phyloP scores from a whole-genome alignment of 1,140 invertebrate genomes.

The Drosophila pectinifera region DNA sequence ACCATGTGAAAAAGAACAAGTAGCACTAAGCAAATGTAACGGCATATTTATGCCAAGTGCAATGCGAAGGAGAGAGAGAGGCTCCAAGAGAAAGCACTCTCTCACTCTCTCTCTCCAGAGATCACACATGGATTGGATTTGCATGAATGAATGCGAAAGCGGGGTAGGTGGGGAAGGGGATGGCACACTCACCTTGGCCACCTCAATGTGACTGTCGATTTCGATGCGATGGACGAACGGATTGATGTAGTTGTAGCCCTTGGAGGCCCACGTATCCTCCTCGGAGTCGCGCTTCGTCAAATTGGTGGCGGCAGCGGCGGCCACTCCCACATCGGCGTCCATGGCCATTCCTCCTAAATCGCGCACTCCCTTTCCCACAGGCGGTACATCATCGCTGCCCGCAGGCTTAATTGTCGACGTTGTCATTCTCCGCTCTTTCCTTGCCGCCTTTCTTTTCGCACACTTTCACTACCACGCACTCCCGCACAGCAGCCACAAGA shows the following conservation, averaged over 20 bases:
- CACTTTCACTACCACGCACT: constrained; percentile 39
- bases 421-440: constrained; percentile 47
- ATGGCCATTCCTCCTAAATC: constrained; percentile 1
- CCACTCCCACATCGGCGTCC: constrained; percentile 15
- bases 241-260: constrained; percentile 87
- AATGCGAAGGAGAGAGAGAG: constrained; percentile 13
- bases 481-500: constrained; percentile 21
- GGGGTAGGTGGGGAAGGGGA: constrained; percentile 1
- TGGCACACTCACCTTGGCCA: constrained; percentile 90
- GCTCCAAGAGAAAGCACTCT: constrained; percentile 24
- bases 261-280: constrained; percentile 85
- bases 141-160: constrained; percentile 51
- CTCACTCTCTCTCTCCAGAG: constrained; percentile 14
- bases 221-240: constrained; percentile 94
- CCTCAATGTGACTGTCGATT: constrained; percentile 92
- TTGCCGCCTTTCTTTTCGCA: constrained; percentile 2
- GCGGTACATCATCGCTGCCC: constrained; percentile 21
- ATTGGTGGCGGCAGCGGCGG: constrained; percentile 6
- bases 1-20: constrained; percentile 14
- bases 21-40: constrained; percentile 33
- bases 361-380: background rate
- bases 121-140: constrained; percentile 43
- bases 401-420: constrained; percentile 61
- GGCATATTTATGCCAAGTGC: constrained; percentile 54
- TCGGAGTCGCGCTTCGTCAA: constrained; percentile 72